A percentile compares a stretch with the other conserved stretches of the same genome.
phyloP scores from a whole-genome alignment of 2,888 invertebrate species.

The Cremastobaeus sp. region DNA sequence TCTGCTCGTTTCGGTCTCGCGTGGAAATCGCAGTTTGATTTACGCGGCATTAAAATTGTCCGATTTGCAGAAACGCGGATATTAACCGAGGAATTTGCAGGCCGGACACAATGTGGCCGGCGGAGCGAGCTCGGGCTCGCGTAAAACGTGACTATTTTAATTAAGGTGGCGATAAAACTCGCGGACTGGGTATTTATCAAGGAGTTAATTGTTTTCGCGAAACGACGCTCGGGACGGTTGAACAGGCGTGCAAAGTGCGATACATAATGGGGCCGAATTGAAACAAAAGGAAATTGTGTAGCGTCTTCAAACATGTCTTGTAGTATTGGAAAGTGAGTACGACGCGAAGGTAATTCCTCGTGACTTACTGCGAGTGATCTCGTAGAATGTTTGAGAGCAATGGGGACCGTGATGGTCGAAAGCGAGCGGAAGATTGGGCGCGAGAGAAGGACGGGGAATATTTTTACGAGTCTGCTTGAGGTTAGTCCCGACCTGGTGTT shows the following conservation, averaged over 20 bases:
- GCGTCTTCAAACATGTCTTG: conserved; percentile 17
- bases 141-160: too few species aligned
- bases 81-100: neutral
- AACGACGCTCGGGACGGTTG: too few species aligned
- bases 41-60: conserved; percentile 67
- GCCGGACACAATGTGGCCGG: neutral
- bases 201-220: neutral
- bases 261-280: conserved; percentile 9
- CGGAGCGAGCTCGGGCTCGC: too few species aligned
- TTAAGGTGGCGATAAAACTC: too few species aligned
- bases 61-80: conserved; percentile 17
- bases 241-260: neutral
- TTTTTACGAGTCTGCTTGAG: conserved; percentile 76
- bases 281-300: conserved; percentile 42
- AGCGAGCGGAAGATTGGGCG: conserved; percentile 62
- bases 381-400: conserved; percentile 62
- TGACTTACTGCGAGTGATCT: conserved; percentile 67
- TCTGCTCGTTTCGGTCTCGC: conserved; percentile 13
- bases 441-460: conserved; percentile 66
- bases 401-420: conserved; percentile 65
- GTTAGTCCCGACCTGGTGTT: conserved; percentile 73
- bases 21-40: conserved; percentile 66
- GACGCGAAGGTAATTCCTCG: conserved; percentile 62
- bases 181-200: too few species aligned
- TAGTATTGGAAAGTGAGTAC: conserved; percentile 40